phyloP scores from a whole-genome alignment of 1,140 invertebrate species.

The Phocides pigmalion region DNA sequence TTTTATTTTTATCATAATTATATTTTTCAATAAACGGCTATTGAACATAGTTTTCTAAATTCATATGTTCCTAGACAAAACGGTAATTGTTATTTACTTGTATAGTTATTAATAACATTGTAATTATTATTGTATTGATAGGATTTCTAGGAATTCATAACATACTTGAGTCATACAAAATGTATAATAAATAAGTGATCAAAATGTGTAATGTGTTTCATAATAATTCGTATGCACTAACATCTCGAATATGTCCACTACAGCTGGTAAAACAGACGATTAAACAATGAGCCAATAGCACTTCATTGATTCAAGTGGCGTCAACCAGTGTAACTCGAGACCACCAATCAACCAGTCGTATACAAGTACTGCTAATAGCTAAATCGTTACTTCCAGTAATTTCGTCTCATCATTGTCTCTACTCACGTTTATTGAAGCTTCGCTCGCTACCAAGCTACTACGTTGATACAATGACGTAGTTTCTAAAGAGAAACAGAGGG shows the following conservation, averaged over 20 bases:
- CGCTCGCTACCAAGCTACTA: background rate
- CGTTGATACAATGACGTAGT: too few species aligned
- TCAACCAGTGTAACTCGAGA: constrained; percentile 65
- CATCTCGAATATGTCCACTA: constrained; percentile 51
- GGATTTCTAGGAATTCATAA: constrained; percentile 7
- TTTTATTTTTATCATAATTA: too few species aligned
- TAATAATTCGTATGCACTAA: constrained; percentile 42
- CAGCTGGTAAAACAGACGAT: constrained; percentile 78
- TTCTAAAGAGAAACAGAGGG: too few species aligned
- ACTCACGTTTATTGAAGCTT: background rate
- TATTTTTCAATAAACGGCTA: too few species aligned
- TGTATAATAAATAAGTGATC: constrained; percentile 16
- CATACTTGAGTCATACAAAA: constrained; percentile 11
- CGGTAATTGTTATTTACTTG: too few species aligned
- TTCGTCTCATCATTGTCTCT: constrained; percentile 9
- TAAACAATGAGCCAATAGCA: constrained; percentile 76
- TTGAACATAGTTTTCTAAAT: too few species aligned
- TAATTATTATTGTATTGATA: background rate
- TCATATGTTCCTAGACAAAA: too few species aligned
- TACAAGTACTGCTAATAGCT: constrained; percentile 35
- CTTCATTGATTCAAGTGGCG: constrained; percentile 75
- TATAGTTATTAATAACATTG: too few species aligned
- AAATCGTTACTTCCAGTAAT: constrained; percentile 36
- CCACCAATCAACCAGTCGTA: constrained; percentile 55
- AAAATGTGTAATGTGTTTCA: constrained; percentile 27